Conservation (phyloP, 2,113 vertebrate genomes). For the Melanotaenia duboulayi region DNA sequence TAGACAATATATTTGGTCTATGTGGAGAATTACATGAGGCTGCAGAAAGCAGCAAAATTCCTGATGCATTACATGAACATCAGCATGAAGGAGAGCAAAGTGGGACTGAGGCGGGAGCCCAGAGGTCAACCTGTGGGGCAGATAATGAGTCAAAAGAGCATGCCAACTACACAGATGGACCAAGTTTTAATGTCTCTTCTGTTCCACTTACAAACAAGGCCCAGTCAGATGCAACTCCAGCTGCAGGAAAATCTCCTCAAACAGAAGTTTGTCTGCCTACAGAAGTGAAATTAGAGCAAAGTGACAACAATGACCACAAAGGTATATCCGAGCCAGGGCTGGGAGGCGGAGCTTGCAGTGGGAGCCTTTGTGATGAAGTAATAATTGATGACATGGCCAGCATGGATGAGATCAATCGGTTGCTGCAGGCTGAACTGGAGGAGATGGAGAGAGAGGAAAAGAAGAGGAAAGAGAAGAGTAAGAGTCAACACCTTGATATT, state of each 20-base stretch:
- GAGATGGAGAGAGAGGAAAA: slow-evolving; percentile 66
- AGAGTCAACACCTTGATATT: slow-evolving; percentile 81
- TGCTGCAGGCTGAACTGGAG: slow-evolving; percentile 66
- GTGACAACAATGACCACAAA: background rate
- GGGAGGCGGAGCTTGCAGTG: slow-evolving; percentile 7
- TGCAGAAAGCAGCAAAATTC: slow-evolving; percentile 1
- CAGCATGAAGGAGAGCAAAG: slow-evolving; percentile 4
- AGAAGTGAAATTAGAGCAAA: slow-evolving; percentile 3
- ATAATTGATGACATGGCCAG: slow-evolving; percentile 43
- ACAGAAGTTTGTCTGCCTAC: background rate
- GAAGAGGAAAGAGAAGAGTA: slow-evolving; percentile 33
- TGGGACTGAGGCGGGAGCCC: slow-evolving; percentile 2
- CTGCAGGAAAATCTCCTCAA: slow-evolving; percentile 11
- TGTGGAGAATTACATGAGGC: slow-evolving; percentile 14
- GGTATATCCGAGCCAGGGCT: slow-evolving; percentile 1
- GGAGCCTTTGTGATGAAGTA: slow-evolving; percentile 19
- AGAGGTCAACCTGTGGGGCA: slow-evolving; percentile 4
- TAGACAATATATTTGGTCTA: background rate
- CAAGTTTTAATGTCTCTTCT: slow-evolving; percentile 2
- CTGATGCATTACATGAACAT: slow-evolving; percentile 20
- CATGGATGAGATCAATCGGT: slow-evolving; percentile 58
- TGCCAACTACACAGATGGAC: background rate
- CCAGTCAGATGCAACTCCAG: slow-evolving; percentile 10
- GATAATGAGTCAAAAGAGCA: slow-evolving; percentile 5
- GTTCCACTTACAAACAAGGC: slow-evolving; percentile 7